Percentiles rank a stretch among this genome's conserved stretches.
These are phyloP conservation scores for Drosophila nannoptera DNA, from an alignment of 1,140 invertebrate genomes.

Conservation along the genomic window DNA sequence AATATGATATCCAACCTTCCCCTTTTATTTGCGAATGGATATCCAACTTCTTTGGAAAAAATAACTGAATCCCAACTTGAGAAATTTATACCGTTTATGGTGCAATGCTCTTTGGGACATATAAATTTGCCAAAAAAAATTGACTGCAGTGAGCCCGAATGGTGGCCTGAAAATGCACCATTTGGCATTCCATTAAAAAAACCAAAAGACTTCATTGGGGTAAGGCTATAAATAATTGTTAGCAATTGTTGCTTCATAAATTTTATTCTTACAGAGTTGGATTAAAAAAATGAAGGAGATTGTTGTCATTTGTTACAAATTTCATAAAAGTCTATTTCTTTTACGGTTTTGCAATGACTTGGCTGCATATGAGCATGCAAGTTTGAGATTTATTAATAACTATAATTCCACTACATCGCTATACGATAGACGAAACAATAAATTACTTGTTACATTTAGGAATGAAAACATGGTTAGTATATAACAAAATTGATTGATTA, in stretches of 20 bases:
- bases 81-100: constrained; percentile 86
- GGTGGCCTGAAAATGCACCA: constrained; percentile 85
- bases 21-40: constrained; percentile 84
- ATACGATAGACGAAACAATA: constrained; percentile 83
- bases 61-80: constrained; percentile 83
- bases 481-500: background rate
- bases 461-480: constrained; percentile 84
- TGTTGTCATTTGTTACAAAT: constrained; percentile 85
- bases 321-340: constrained; percentile 85
- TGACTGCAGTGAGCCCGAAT: constrained; percentile 81
- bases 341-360: constrained; percentile 86
- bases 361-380: constrained; percentile 83
- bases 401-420: constrained; percentile 86
- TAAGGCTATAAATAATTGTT: constrained; percentile 63
- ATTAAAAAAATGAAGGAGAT: constrained; percentile 83
- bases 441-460: constrained; percentile 86
- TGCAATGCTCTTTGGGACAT: constrained; percentile 86
- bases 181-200: constrained; percentile 83
- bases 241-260: background rate
- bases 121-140: constrained; percentile 80
- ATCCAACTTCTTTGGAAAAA: constrained; percentile 84
- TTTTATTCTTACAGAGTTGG: constrained; percentile 80
- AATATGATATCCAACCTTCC: constrained; percentile 82
- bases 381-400: constrained; percentile 85
- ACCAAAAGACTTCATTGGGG: constrained; percentile 80